phyloP scores from a whole-genome alignment of 2,113 vertebrate genomes.

The Larimichthys crocea region DNA sequence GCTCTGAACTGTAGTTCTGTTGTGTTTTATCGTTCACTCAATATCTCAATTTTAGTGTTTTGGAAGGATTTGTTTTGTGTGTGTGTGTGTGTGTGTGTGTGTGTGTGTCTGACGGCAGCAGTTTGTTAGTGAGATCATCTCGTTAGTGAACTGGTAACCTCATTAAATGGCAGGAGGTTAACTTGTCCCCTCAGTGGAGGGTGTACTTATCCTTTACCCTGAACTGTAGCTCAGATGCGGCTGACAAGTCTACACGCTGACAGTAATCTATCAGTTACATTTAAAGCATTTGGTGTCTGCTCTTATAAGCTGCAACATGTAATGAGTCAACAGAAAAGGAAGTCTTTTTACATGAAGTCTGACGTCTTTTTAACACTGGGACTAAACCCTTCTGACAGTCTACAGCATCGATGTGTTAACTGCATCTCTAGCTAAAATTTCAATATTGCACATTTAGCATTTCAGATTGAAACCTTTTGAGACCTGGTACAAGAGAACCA shows the following conservation, averaged over 20 bases:
- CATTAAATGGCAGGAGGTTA: constrained; percentile 59
- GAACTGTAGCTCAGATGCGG: constrained; percentile 49
- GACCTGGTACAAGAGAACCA: not conserved
- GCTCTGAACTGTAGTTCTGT: not conserved
- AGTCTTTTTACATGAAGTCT: not conserved
- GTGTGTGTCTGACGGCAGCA: constrained; percentile 1
- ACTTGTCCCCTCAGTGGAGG: constrained; percentile 52
- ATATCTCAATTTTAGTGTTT: constrained; percentile 13
- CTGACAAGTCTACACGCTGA: constrained; percentile 24
- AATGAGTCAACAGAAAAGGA: not conserved
- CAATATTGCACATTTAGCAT: not conserved
- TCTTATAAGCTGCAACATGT: constrained; percentile 4
- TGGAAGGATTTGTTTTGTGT: not conserved
- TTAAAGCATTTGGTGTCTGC: not conserved
- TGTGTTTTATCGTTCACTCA: not conserved
- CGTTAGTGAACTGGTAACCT: constrained; percentile 64
- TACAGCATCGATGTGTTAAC: not conserved
- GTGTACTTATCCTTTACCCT: constrained; percentile 54
- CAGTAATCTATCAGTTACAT: constrained; percentile 43
- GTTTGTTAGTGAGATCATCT: constrained; percentile 58
- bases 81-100: not conserved
- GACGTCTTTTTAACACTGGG: not conserved
- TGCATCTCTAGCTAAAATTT: constrained; percentile 1
- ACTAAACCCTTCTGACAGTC: not conserved
- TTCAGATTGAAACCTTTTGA: not conserved